A percentile compares a stretch with the other conserved stretches of the same genome.
These are phyloP conservation scores for Lysandra bellargus DNA, from an alignment of 2,888 invertebrate species.

Conservation along the genomic window DNA sequence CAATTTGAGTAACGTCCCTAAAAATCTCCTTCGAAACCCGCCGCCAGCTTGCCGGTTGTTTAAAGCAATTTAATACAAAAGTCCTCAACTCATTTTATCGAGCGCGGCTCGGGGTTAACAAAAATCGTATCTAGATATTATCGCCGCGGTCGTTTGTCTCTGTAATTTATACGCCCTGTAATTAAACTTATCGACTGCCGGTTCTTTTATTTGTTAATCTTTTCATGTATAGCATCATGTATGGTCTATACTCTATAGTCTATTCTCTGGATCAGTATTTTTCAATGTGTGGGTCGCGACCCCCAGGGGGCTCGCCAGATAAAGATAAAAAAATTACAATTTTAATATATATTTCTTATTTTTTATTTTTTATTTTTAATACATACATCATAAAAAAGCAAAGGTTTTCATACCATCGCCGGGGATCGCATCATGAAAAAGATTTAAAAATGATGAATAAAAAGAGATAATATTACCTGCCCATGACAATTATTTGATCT, in stretches of 20 bases:
- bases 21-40: not conserved
- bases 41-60: not conserved
- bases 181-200: slow-evolving; percentile 38
- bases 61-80: slow-evolving; percentile 25
- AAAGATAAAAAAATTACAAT: too few species aligned
- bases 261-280: too few species aligned
- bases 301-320: too few species aligned
- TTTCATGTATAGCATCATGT: not conserved
- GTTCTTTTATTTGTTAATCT: slow-evolving; percentile 32
- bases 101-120: slow-evolving; percentile 33
- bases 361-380: too few species aligned
- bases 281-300: too few species aligned
- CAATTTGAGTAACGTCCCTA: not conserved
- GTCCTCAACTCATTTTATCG: slow-evolving; percentile 35
- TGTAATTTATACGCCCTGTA: slow-evolving; percentile 39
- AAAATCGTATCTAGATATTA: slow-evolving; percentile 33
- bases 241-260: not conserved
- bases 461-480: too few species aligned
- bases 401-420: too few species aligned
- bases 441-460: too few species aligned
- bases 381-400: too few species aligned
- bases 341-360: too few species aligned
- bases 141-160: slow-evolving; percentile 38
- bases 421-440: too few species aligned
- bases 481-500: too few species aligned